Evolutionary conservation across 2,113 vertebrate species (phyloP).

Genomic region (Psittacula cyanocephala): DNA sequence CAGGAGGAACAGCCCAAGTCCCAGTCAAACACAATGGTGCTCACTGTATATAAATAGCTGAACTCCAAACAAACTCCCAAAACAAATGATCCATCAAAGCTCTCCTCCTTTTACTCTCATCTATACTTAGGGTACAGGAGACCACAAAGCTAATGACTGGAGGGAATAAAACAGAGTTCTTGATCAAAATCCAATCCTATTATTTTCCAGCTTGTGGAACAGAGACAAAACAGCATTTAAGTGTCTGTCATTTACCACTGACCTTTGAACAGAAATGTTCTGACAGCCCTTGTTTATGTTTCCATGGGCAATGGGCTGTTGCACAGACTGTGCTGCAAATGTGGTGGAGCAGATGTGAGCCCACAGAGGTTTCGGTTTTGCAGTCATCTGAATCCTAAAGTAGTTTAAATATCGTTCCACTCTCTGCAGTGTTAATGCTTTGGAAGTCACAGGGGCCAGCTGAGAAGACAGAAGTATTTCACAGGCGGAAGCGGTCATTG

Average conservation of each 20-base stretch:
- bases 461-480: background rate
- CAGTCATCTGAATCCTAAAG: background rate
- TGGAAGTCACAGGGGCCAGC: background rate
- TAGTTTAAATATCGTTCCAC: background rate
- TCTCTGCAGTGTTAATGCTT: background rate
- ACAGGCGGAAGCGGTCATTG: background rate
- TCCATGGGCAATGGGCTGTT: background rate
- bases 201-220: constrained; percentile 18
- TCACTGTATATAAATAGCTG: background rate
- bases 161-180: background rate
- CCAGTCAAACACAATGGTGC: background rate
- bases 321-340: background rate
- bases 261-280: background rate
- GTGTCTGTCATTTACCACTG: constrained; percentile 20
- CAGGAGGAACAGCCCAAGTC: background rate
- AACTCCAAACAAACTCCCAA: background rate
- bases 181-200: constrained; percentile 20
- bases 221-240: background rate
- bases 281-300: constrained; percentile 1
- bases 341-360: background rate
- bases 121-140: rapidly evolving
- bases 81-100: background rate
- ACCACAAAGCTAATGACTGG: background rate
- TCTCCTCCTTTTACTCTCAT: background rate
- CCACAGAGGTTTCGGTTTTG: background rate